Conservation (phyloP, 2,888 invertebrate species). For the Parasteatoda lunata region DNA sequence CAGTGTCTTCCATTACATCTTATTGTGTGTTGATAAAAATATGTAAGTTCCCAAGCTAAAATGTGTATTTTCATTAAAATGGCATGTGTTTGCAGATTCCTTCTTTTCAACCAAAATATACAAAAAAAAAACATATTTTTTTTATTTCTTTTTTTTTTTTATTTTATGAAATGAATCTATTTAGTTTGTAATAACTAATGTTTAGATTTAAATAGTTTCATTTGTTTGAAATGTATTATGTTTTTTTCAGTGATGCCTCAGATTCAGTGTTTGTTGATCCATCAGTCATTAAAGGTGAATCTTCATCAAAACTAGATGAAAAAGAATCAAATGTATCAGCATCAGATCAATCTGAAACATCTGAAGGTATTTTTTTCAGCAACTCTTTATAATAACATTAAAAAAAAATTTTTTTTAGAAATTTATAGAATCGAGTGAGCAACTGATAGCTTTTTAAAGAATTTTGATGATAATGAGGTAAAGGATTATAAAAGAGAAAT, state of each 20-base stretch:
- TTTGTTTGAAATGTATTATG: neutral
- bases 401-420: neutral
- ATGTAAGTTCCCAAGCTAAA: no score
- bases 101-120: neutral
- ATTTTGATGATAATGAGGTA: no score
- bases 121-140: no score
- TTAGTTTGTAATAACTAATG: neutral
- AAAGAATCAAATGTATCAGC: neutral
- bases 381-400: no score
- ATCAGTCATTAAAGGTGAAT: neutral
- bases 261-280: neutral
- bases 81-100: no score
- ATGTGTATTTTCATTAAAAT: no score
- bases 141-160: no score
- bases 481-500: no score
- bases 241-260: slow-evolving; percentile 7
- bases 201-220: neutral
- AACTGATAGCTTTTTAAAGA: no score
- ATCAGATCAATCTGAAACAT: neutral
- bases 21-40: no score
- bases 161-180: neutral
- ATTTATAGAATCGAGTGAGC: no score
- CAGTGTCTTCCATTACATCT: no score
- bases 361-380: slow-evolving; percentile 10
- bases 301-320: neutral